Conservation (phyloP, 2,888 invertebrate species). For the Trachelus troglodyta region DNA sequence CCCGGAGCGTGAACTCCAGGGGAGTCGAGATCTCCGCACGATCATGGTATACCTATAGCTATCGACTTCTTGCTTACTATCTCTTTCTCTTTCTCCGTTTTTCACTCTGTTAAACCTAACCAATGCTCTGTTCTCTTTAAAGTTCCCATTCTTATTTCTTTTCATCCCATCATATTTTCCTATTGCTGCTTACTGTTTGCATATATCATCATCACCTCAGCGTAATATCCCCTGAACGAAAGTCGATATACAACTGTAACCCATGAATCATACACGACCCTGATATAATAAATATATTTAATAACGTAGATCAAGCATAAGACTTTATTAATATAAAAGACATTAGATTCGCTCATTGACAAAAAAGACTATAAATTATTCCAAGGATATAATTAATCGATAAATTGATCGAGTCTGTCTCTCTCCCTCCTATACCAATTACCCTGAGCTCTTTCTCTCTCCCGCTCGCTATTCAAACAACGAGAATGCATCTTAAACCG, state of each 20-base stretch:
- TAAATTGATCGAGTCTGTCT: neutral
- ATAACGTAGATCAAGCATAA: neutral
- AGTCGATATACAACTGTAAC: neutral
- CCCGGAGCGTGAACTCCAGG: constrained; percentile 54
- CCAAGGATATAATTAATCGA: neutral
- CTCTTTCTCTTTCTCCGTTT: constrained; percentile 24
- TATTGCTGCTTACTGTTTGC: neutral
- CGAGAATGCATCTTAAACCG: neutral
- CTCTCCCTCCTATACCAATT: too few relatives aligned
- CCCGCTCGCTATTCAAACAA: neutral
- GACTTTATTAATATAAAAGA: neutral
- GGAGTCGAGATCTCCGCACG: constrained; percentile 47
- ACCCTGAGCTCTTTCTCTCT: neutral
- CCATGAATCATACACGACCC: neutral
- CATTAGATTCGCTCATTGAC: neutral
- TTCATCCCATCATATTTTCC: neutral
- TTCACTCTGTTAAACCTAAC: neutral
- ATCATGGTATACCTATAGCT: constrained; percentile 37
- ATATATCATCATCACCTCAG: neutral
- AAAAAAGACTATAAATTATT: neutral
- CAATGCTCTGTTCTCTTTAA: neutral
- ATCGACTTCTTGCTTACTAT: constrained; percentile 30
- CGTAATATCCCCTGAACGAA: neutral
- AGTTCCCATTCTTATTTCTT: neutral
- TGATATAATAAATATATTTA: neutral